Evolutionary conservation across 2,797 vertebrate species (phyloP), one percentile per base, ranked within the genome.

Genomic region (Hippocampus kuda): DNA sequence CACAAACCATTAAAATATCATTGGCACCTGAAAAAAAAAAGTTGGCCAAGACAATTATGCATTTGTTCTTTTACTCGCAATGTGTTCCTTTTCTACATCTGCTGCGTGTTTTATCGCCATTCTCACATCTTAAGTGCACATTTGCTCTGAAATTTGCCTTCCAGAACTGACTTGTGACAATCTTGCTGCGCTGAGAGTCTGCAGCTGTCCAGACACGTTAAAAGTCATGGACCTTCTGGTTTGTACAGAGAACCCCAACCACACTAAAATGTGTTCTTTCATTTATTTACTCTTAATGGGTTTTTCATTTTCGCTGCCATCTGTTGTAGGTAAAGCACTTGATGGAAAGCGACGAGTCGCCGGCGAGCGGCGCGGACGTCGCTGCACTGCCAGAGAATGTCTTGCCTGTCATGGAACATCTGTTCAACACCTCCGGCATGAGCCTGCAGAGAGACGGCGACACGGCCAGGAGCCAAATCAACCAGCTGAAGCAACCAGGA

Each of bases 201-300:
- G 93, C 88, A 94, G 91, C 81, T 85, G 88, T 62, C 86, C 90
- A 8, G 69, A 81, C 67, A 81, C 89, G 62, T 76, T 98, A 68
- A 82, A 89, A 0, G 72, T 82, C 0, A 48, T 98, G 73, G 89
- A 89, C 63, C 76, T 73, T 59, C 82, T 97, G 91, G 97, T 98
- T 42, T 71, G 86, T 80, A 68, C 8, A 26, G 2, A n/a, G 5
- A 15, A 20, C 59, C 30, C 64, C 18, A 57, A 44, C 30, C 26
- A 30, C 12, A 57, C 24, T 49, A 34, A 18, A 10, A 1, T 7
- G 1, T 66, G 22, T 30, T 12, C 1, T 16, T 38, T 38, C 34
- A 38, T 38, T 38, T 38, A 38, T 38, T 38, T 38, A 38, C 34
- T 38, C 34, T 38, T 0, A 26, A 41, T 13, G n/a, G 2, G 24